Evolutionary conservation across 2,113 vertebrate species (phyloP).

Genomic region (Chionodraco myersi): DNA sequence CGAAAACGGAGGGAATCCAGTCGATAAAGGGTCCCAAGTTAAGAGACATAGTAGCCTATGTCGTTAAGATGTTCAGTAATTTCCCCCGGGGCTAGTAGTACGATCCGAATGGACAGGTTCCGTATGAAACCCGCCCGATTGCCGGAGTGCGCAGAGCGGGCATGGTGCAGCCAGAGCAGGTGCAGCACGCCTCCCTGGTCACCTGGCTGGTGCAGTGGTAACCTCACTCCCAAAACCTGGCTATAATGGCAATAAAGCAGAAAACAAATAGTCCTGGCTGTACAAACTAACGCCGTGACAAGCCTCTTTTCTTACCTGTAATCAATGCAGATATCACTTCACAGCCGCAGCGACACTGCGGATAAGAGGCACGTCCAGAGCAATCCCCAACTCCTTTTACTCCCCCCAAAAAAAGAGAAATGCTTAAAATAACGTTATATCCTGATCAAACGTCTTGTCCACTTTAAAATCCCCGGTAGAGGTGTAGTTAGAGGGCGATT

Average conservation of each 20-base stretch:
- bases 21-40: conserved; percentile 28
- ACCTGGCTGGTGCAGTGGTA: conserved; percentile 72
- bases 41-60: background rate
- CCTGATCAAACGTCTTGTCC: conserved; percentile 62
- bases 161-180: conserved; percentile 76
- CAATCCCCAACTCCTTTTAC: conserved; percentile 78
- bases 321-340: conserved; percentile 83
- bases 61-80: background rate
- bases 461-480: conserved; percentile 71
- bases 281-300: conserved; percentile 31
- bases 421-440: conserved; percentile 65
- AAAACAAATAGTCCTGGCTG: conserved; percentile 1
- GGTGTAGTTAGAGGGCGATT: conserved; percentile 57
- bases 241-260: conserved; percentile 13
- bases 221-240: conserved; percentile 33
- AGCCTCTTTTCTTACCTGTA: conserved; percentile 82
- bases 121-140: conserved; percentile 37
- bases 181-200: conserved; percentile 70
- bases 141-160: conserved; percentile 55
- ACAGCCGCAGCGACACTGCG: conserved; percentile 86
- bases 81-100: background rate
- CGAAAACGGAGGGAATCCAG: conserved; percentile 27
- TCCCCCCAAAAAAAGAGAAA: conserved; percentile 66
- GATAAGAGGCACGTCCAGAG: conserved; percentile 82
- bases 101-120: conserved; percentile 34